Percentiles rank a stretch among this genome's conserved stretches.
Conservation (phyloP, 1,140 invertebrate genomes). For the Matsumurasca onukii region DNA sequence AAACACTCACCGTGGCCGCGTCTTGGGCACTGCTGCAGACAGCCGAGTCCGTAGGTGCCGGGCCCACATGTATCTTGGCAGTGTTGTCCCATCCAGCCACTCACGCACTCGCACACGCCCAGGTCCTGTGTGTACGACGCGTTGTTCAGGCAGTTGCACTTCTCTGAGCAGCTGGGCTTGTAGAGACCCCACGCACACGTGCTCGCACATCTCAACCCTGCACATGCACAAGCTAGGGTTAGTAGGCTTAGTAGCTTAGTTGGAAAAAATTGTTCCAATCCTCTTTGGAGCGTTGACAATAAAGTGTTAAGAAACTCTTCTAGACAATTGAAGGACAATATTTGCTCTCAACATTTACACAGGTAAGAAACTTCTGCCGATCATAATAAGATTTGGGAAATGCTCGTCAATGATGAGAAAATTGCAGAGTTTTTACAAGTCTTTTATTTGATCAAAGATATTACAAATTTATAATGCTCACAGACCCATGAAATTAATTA, state of each 20-base stretch:
- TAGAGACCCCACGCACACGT: constrained; percentile 75
- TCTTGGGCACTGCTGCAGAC: constrained; percentile 74
- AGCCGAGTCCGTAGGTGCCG: constrained; percentile 79
- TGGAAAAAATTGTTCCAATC: background rate
- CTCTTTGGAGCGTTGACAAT: too few relatives aligned
- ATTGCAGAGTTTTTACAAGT: too few relatives aligned
- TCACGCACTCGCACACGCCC: constrained; percentile 79
- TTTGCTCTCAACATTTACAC: too few relatives aligned
- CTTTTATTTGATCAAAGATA: too few relatives aligned
- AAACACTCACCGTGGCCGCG: constrained; percentile 58
- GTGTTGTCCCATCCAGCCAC: constrained; percentile 78
- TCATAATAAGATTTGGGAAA: too few relatives aligned
- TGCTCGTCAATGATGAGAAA: too few relatives aligned
- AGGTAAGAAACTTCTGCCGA: too few relatives aligned
- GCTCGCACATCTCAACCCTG: constrained; percentile 81
- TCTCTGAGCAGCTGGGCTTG: constrained; percentile 72
- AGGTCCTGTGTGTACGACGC: constrained; percentile 81
- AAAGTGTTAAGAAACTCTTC: background rate
- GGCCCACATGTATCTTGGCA: constrained; percentile 73
- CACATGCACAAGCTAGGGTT: too few relatives aligned
- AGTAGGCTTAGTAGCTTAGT: background rate
- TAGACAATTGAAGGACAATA: too few relatives aligned
- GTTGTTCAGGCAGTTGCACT: constrained; percentile 82
- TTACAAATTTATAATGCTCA: too few relatives aligned
- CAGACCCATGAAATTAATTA: too few relatives aligned